Percentiles rank a stretch among this genome's conserved stretches.
These are phyloP conservation scores for Numenius arquata DNA, from an alignment of 2,113 vertebrate species.

Conservation along the genomic window DNA sequence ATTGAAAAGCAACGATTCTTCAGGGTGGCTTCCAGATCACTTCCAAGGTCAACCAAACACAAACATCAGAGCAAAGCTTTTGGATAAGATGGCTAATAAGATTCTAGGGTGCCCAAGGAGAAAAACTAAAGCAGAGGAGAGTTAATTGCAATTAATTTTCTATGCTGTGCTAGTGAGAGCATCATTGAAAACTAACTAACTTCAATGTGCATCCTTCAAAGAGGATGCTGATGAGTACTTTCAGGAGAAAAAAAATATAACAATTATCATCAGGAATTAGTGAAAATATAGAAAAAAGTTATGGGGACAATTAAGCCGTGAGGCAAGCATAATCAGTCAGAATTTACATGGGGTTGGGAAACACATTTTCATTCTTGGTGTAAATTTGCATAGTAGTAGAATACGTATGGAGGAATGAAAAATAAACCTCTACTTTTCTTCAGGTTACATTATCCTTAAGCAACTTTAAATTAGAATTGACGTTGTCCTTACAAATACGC, in stretches of 20 bases:
- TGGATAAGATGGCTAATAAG: not conserved
- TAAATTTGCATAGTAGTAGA: not conserved
- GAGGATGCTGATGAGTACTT: not conserved
- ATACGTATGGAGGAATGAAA: not conserved
- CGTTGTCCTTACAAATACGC: not conserved
- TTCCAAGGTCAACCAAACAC: not conserved
- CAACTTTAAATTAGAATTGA: not conserved
- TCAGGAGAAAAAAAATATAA: not conserved
- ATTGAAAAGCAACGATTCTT: not conserved
- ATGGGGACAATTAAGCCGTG: not conserved
- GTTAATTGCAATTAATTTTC: not conserved
- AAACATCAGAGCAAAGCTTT: not conserved
- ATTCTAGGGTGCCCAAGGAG: not conserved
- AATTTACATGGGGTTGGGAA: not conserved
- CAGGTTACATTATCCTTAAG: not conserved
- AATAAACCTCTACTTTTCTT: not conserved
- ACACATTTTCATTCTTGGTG: not conserved
- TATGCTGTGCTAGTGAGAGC: not conserved
- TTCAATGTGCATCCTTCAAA: not conserved
- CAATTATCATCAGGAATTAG: not conserved
- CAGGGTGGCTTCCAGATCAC: not conserved
- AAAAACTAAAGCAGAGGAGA: not conserved
- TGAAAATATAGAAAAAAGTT: not conserved
- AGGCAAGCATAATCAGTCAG: not conserved
- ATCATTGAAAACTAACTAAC: not conserved